Evolutionary conservation across 2,113 vertebrate genomes (phyloP).

Genomic region (Aix galericulata): DNA sequence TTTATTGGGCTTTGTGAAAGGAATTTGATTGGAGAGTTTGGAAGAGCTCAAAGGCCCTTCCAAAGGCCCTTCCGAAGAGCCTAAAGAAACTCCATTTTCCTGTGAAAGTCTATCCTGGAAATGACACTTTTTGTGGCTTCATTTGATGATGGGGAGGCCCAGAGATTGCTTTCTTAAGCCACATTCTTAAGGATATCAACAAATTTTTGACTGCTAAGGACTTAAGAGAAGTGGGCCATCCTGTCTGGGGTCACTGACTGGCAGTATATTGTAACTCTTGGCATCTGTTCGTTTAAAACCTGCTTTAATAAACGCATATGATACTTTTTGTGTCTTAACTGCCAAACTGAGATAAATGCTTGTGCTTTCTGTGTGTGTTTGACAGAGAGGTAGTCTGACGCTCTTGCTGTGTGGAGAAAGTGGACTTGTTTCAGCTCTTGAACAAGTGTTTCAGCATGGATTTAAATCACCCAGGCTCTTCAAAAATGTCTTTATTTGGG

Average conservation of each 20-base stretch:
- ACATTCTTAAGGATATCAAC: background rate
- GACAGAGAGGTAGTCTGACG: constrained; percentile 91
- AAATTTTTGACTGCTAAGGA: background rate
- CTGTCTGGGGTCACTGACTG: background rate
- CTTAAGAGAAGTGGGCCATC: background rate
- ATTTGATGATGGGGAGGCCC: background rate
- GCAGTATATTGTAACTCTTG: background rate
- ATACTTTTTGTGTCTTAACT: background rate
- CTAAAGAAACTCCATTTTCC: no score
- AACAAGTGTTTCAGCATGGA: constrained; percentile 97
- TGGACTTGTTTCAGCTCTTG: constrained; percentile 94
- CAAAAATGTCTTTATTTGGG: constrained; percentile 99
- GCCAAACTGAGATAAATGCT: background rate
- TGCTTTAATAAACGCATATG: background rate
- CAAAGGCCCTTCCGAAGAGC: no score
- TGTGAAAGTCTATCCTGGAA: no score
- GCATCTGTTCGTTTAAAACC: background rate
- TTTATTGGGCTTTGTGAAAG: no score
- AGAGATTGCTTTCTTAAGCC: background rate
- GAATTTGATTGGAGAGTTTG: no score
- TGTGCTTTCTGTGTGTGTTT: constrained; percentile 33
- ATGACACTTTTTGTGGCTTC: background rate
- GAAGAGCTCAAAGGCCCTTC: no score
- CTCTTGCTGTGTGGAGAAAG: constrained; percentile 95
- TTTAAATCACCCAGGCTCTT: constrained; percentile 97